These are phyloP conservation scores for Eurytemora carolleeae DNA, from an alignment of 1,140 invertebrate species.

Conservation along the genomic window DNA sequence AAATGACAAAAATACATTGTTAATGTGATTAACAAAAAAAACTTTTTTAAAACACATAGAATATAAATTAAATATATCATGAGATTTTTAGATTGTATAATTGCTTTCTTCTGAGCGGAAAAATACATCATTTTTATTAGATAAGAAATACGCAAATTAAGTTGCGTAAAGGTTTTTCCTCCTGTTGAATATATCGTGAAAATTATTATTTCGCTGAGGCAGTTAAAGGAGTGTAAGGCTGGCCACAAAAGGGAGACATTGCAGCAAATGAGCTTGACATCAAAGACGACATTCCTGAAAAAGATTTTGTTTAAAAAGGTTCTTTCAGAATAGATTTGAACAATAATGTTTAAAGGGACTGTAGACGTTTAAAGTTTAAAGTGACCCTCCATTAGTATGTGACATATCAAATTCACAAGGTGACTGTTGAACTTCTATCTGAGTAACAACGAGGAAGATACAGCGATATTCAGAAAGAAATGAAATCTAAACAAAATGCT, in stretches of 20 bases:
- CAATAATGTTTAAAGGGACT: not conserved
- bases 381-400: not conserved
- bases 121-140: too few relatives aligned
- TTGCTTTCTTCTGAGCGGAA: too few relatives aligned
- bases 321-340: not conserved
- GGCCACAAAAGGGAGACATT: slow-evolving; percentile 4
- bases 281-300: slow-evolving; percentile 13
- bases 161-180: too few relatives aligned
- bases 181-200: too few relatives aligned
- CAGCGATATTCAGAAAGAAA: not conserved
- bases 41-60: too few relatives aligned
- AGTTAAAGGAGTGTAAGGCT: slow-evolving; percentile 11
- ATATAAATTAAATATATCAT: too few relatives aligned
- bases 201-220: slow-evolving; percentile 15
- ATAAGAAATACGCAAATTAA: too few relatives aligned
- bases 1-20: too few relatives aligned
- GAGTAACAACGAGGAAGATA: not conserved
- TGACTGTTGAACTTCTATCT: not conserved
- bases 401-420: not conserved
- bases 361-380: not conserved
- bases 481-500: too few relatives aligned
- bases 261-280: slow-evolving; percentile 6
- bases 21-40: too few relatives aligned
- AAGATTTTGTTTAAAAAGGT: not conserved
- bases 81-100: too few relatives aligned